These are phyloP conservation scores for Orchestia grillus DNA, from an alignment of 1,140 invertebrate species.

Conservation along the genomic window DNA sequence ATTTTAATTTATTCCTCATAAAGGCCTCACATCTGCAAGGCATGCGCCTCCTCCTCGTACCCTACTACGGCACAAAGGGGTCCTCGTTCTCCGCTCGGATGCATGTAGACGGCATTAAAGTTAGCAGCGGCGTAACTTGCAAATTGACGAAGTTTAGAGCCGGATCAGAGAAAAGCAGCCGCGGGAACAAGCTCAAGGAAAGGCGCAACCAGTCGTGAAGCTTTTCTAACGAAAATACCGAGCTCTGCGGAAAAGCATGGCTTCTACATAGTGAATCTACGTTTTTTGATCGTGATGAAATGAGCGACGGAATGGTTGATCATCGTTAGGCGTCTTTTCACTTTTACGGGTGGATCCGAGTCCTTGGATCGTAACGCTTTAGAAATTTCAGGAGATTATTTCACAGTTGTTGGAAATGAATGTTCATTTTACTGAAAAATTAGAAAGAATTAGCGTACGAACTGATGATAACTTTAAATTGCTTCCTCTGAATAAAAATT, in stretches of 20 bases:
- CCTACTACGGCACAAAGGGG: neutral
- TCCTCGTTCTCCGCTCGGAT: neutral
- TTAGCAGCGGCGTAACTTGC: slow-evolving; percentile 34
- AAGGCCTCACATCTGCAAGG: neutral
- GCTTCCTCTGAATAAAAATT: too few relatives aligned
- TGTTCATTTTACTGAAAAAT: too few relatives aligned
- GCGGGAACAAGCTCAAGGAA: neutral
- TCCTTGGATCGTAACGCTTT: neutral
- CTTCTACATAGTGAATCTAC: neutral
- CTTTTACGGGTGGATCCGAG: neutral
- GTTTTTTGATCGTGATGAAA: neutral
- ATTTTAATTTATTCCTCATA: slow-evolving; percentile 11
- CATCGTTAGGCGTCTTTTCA: too few relatives aligned
- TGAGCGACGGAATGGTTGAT: too few relatives aligned
- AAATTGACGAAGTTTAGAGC: slow-evolving; percentile 50
- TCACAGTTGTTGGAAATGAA: too few relatives aligned
- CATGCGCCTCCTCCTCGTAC: neutral
- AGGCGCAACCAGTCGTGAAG: neutral
- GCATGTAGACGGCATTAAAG: slow-evolving; percentile 33
- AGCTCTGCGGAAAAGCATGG: neutral
- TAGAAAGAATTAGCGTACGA: too few relatives aligned
- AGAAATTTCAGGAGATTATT: neutral
- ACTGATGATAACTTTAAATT: too few relatives aligned
- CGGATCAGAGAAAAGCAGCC: slow-evolving; percentile 52
- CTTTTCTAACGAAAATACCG: neutral